Percentiles rank a stretch among this genome's conserved stretches.
These are phyloP conservation scores for Eubasilissa splendida DNA, from an alignment of 2,888 invertebrate species.

Conservation along the genomic window DNA sequence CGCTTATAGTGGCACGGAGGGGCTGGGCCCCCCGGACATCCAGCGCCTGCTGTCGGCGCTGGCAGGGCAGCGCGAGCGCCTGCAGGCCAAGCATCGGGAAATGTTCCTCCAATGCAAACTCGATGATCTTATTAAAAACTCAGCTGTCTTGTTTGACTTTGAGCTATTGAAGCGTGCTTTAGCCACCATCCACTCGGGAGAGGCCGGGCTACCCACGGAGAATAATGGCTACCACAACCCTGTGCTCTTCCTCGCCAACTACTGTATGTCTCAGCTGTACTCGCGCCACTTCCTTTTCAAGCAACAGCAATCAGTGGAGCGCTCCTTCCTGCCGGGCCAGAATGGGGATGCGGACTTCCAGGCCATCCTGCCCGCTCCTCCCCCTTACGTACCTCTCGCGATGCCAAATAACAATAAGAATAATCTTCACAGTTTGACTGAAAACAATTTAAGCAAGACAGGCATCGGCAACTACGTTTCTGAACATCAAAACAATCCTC, in stretches of 20 bases:
- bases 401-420: slow-evolving; percentile 59
- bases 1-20: slow-evolving; percentile 74
- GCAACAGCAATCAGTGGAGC: slow-evolving; percentile 63
- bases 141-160: slow-evolving; percentile 79
- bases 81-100: slow-evolving; percentile 80
- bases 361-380: slow-evolving; percentile 62
- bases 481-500: slow-evolving; percentile 40
- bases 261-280: slow-evolving; percentile 83
- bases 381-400: slow-evolving; percentile 60
- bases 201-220: slow-evolving; percentile 66
- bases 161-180: slow-evolving; percentile 78
- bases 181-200: slow-evolving; percentile 75
- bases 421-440: slow-evolving; percentile 55
- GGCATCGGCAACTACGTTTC: slow-evolving; percentile 30
- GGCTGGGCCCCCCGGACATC: slow-evolving; percentile 73
- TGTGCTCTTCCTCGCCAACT: slow-evolving; percentile 81
- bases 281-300: slow-evolving; percentile 73
- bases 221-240: slow-evolving; percentile 75
- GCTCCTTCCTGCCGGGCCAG: slow-evolving; percentile 51
- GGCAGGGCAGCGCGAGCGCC: slow-evolving; percentile 77
- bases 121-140: slow-evolving; percentile 79
- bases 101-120: slow-evolving; percentile 82
- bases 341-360: slow-evolving; percentile 64
- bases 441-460: slow-evolving; percentile 56
- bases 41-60: slow-evolving; percentile 76